A percentile compares a stretch with the other conserved stretches of the same genome.
Conservation (phyloP, 2,888 invertebrate genomes). For the Germaria angustata region DNA sequence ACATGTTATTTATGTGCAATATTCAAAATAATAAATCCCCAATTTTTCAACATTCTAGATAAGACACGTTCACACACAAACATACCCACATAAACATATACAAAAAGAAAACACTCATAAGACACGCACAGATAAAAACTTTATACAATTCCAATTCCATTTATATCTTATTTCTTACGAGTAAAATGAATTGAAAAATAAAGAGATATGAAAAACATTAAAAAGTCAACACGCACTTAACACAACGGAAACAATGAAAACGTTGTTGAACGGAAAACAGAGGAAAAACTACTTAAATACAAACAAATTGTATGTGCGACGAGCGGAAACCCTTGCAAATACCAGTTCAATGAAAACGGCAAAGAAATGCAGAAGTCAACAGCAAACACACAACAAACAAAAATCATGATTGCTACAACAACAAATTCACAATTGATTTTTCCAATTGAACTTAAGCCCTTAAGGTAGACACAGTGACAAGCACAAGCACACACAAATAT, state of each 20-base stretch:
- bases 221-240: conserved; percentile 61
- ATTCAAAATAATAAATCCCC: conserved; percentile 37
- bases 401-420: conserved; percentile 53
- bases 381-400: conserved; percentile 25
- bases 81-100: no score
- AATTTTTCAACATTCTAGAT: conserved; percentile 24
- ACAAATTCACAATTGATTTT: conserved; percentile 59
- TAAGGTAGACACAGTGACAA: conserved; percentile 49
- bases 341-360: conserved; percentile 9
- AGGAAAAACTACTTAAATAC: conserved; percentile 34
- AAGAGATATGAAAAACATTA: neutral
- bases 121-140: conserved; percentile 41
- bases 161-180: neutral
- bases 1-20: conserved; percentile 25
- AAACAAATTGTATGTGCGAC: conserved; percentile 30
- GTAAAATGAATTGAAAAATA: conserved; percentile 6
- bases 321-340: conserved; percentile 36
- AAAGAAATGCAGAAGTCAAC: conserved; percentile 3
- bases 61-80: no score
- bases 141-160: conserved; percentile 13
- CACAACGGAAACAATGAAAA: conserved; percentile 64
- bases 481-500: conserved; percentile 11
- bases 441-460: conserved; percentile 64
- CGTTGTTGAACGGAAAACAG: conserved; percentile 11
- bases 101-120: neutral